Conservation (phyloP, 2,888 invertebrate genomes). For the Rhagonycha fulva region DNA sequence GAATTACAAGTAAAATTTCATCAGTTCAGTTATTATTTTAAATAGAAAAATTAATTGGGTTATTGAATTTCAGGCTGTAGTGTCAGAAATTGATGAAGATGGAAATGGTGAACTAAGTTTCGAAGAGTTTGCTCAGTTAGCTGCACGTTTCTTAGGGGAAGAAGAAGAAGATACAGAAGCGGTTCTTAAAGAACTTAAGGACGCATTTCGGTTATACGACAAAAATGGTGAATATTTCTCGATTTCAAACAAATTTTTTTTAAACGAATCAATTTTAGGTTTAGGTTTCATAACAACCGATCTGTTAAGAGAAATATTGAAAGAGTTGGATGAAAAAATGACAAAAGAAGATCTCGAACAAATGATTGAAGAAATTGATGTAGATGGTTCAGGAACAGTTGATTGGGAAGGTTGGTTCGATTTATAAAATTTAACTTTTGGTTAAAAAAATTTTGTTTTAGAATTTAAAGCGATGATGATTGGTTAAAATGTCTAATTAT, state of each 20-base stretch:
- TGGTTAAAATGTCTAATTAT: slow-evolving; percentile 57
- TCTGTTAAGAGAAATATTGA: slow-evolving; percentile 86
- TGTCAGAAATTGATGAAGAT: slow-evolving; percentile 84
- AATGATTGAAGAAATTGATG: slow-evolving; percentile 95
- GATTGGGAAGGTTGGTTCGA: slow-evolving; percentile 86
- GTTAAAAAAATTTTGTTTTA: slow-evolving; percentile 56
- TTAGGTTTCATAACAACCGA: slow-evolving; percentile 90
- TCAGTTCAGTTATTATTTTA: not conserved
- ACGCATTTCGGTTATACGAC: slow-evolving; percentile 95
- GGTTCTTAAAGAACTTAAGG: slow-evolving; percentile 86
- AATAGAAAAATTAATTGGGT: not conserved
- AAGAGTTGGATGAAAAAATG: slow-evolving; percentile 89
- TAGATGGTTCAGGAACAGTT: slow-evolving; percentile 95
- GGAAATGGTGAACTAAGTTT: slow-evolving; percentile 88
- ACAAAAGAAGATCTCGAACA: slow-evolving; percentile 85
- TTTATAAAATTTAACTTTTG: slow-evolving; percentile 6
- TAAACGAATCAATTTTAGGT: slow-evolving; percentile 50
- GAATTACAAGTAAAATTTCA: slow-evolving; percentile 64
- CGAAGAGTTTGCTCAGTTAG: slow-evolving; percentile 83
- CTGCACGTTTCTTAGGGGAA: slow-evolving; percentile 84
- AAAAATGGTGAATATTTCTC: slow-evolving; percentile 69
- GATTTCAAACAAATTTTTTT: not conserved
- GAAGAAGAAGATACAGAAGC: slow-evolving; percentile 89
- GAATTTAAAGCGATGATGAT: slow-evolving; percentile 95
- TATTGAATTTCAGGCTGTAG: slow-evolving; percentile 64